Conservation (phyloP, 2,797 vertebrate species). For the Lagodon rhomboides region DNA sequence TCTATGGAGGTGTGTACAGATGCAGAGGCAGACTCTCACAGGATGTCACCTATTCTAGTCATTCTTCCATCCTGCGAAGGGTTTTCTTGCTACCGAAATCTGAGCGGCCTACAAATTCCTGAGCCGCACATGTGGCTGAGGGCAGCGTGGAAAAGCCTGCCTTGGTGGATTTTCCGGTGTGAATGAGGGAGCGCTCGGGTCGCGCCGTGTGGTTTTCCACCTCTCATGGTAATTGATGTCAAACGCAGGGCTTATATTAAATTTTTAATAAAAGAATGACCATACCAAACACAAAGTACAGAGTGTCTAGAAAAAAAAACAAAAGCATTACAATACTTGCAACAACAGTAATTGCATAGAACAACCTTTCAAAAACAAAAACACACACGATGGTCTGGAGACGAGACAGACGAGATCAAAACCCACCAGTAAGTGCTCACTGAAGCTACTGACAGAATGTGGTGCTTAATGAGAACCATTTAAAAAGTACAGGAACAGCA, state of each 20-base stretch:
- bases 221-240: conserved; percentile 13
- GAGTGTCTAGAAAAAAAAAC: conserved; percentile 68
- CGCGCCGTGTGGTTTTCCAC: conserved; percentile 29
- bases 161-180: conserved; percentile 59
- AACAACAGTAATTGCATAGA: conserved; percentile 87
- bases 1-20: conserved; percentile 51
- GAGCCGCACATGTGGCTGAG: conserved; percentile 13
- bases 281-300: conserved; percentile 83
- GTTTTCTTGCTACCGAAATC: conserved; percentile 38
- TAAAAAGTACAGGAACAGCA: conserved; percentile 33
- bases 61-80: conserved; percentile 73
- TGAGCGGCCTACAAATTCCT: conserved; percentile 62
- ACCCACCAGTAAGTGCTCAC: conserved; percentile 69
- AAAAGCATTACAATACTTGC: conserved; percentile 77
- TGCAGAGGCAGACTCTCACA: conserved; percentile 71
- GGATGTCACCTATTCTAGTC: conserved; percentile 78
- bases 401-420: conserved; percentile 55
- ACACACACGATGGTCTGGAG: conserved; percentile 68
- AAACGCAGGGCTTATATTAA: conserved; percentile 61
- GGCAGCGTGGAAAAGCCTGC: conserved; percentile 45
- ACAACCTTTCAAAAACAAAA: conserved; percentile 71
- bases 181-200: conserved; percentile 1
- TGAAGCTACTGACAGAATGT: conserved; percentile 57
- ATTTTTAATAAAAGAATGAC: conserved; percentile 87
- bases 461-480: conserved; percentile 58